A percentile compares a stretch with the other conserved stretches of the same genome.
Evolutionary conservation across 1,140 invertebrate species (phyloP).

Genomic region (Halictus rubicundus): DNA sequence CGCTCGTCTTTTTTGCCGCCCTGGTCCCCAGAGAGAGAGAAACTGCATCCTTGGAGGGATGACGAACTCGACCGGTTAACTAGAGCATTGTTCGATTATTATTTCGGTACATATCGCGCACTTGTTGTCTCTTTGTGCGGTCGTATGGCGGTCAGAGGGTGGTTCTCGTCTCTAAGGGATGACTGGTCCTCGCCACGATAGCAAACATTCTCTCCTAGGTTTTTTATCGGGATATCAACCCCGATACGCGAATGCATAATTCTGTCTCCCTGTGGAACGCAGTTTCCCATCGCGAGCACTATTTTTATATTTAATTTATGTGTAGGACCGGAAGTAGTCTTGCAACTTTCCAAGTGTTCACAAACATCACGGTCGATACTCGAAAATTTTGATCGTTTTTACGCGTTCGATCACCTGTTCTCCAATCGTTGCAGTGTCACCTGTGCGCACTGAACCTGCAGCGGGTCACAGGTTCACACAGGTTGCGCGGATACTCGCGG

Average conservation of each 20-base stretch:
- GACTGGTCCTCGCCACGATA: background rate
- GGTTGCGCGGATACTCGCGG: background rate
- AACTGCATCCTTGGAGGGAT: constrained; percentile 33
- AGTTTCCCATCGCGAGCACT: no score
- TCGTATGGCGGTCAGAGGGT: constrained; percentile 69
- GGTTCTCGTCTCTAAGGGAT: constrained; percentile 20
- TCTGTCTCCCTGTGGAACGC: no score
- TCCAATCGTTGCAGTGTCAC: no score
- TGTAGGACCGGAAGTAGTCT: no score
- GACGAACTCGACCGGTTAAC: constrained; percentile 75
- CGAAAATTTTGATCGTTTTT: no score
- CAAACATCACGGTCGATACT: no score
- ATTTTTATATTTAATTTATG: no score
- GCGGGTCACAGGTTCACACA: background rate
- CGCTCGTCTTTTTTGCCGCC: constrained; percentile 41
- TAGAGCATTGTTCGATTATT: constrained; percentile 81
- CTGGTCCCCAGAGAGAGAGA: constrained; percentile 51
- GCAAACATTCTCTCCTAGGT: no score
- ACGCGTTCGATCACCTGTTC: no score
- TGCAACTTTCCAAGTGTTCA: no score
- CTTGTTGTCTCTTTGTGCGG: constrained; percentile 79
- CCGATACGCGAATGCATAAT: no score
- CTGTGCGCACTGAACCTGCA: background rate
- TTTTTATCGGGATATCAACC: no score
- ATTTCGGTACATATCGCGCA: constrained; percentile 81